phyloP scores from a whole-genome alignment of 2,888 invertebrate genomes.

The Heteromurus nitidus region DNA sequence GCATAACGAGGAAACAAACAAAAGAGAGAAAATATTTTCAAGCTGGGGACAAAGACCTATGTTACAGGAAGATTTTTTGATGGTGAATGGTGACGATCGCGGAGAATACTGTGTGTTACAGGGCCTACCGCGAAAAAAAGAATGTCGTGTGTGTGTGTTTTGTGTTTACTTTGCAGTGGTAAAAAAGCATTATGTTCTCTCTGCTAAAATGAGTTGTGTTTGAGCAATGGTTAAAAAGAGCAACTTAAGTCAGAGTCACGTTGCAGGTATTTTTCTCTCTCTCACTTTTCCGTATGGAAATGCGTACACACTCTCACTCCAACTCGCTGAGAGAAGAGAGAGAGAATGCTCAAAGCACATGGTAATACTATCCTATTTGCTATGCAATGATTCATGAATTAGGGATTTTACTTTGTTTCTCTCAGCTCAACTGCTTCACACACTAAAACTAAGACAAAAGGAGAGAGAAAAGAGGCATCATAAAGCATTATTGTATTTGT shows the following conservation, averaged over 20 bases:
- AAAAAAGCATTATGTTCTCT: constrained; percentile 9
- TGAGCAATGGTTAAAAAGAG: too few relatives aligned
- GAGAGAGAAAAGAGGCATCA: not conserved
- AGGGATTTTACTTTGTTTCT: constrained; percentile 21
- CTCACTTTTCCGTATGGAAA: too few relatives aligned
- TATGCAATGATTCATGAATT: constrained; percentile 45
- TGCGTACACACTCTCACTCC: constrained; percentile 27
- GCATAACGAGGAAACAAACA: constrained; percentile 53
- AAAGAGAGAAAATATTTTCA: not conserved
- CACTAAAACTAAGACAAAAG: too few relatives aligned
- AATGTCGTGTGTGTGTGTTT: not conserved
- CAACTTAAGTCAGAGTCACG: too few relatives aligned
- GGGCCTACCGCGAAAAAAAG: not conserved
- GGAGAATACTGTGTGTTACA: not conserved
- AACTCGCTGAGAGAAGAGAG: too few relatives aligned
- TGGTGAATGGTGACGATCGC: not conserved
- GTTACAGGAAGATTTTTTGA: not conserved
- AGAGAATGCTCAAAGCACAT: constrained; percentile 4
- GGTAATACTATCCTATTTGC: not conserved
- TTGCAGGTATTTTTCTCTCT: too few relatives aligned
- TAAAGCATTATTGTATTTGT: not conserved
- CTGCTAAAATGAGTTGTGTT: too few relatives aligned
- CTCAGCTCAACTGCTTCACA: too few relatives aligned
- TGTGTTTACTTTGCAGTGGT: constrained; percentile 14
- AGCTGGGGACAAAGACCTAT: not conserved